Evolutionary conservation across 1,140 invertebrate genomes (phyloP), one percentile per base, ranked within the genome.

Genomic region (Amyelois transitella): DNA sequence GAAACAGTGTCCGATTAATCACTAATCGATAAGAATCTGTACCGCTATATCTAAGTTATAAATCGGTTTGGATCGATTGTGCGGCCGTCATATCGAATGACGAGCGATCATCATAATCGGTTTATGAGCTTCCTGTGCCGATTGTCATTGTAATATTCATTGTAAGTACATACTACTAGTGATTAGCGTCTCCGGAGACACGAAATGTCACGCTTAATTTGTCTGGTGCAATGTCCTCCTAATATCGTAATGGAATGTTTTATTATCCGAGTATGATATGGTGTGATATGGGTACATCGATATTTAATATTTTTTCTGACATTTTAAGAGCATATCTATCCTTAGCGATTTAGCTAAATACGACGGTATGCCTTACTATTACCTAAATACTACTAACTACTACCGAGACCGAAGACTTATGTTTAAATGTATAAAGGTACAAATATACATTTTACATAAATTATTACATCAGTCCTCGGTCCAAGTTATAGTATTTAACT

Each of bases 111-210:
- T 55, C 60, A 61, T 83, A 86, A 86, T 83, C 80, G 75, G 72
- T 81, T 86, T 86, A 83, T 66, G 58, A 58, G 67, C 72, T 76
- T 72, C 75, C 73, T 76, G 71, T 63, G 53, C 62, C 69, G 63
- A 81, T 80, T 82, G 77, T 81, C 76, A 81, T 80, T 80, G 64
- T 81, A 82, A 81, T 80, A 60, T 62, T 54, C 64, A 73, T 75
- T 83, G 77, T 81, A n/a, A n/a, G n/a, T n/a, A n/a, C n/a, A n/a
- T n/a, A 79, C 72, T 77, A 79, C 77, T 63, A 73, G 78, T 72
- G 81, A 83, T 86, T 83, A 86, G 76, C 74, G 75, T 77, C 72
- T 55, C 59, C 56, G 55, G 61, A 68, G 62, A 73, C 62, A 64
- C 56, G 55, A 59, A 64, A 48, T 64, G 77, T 74, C 64, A 69